phyloP scores from a whole-genome alignment of 2,797 vertebrate genomes.

The Microcaecilia unicolor region DNA sequence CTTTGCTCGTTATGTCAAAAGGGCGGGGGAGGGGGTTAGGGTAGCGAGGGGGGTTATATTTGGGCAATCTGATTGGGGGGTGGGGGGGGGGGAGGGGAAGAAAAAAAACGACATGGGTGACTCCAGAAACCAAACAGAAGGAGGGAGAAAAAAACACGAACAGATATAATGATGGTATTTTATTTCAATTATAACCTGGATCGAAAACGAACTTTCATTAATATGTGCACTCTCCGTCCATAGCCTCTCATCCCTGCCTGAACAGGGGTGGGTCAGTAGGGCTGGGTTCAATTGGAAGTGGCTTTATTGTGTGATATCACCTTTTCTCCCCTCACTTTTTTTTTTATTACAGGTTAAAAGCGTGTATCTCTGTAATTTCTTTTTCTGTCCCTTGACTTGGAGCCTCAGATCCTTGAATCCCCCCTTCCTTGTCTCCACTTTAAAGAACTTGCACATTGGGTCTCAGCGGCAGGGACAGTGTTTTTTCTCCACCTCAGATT shows the following conservation, averaged over 20 bases:
- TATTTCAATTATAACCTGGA: no score
- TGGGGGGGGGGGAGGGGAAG: no score
- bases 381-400: no score
- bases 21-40: not conserved
- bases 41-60: constrained; percentile 16
- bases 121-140: constrained; percentile 8
- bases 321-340: constrained; percentile 7
- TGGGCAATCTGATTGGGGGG: constrained; percentile 40
- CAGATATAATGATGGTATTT: constrained; percentile 23
- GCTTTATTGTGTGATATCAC: constrained; percentile 7
- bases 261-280: constrained; percentile 6
- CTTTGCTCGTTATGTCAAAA: not conserved
- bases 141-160: no score
- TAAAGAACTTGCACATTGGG: constrained; percentile 49
- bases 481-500: constrained; percentile 26
- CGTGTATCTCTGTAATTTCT: no score
- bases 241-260: constrained; percentile 10
- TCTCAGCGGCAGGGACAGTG: constrained; percentile 23
- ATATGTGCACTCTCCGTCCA: constrained; percentile 16
- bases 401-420: constrained; percentile 1
- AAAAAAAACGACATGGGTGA: constrained; percentile 28
- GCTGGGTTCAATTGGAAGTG: constrained; percentile 10
- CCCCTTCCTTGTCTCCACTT: constrained; percentile 30
- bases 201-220: constrained; percentile 27
- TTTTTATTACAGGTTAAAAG: not conserved